phyloP scores from a whole-genome alignment of 1,140 invertebrate genomes.

The Drosophila sechellia region DNA sequence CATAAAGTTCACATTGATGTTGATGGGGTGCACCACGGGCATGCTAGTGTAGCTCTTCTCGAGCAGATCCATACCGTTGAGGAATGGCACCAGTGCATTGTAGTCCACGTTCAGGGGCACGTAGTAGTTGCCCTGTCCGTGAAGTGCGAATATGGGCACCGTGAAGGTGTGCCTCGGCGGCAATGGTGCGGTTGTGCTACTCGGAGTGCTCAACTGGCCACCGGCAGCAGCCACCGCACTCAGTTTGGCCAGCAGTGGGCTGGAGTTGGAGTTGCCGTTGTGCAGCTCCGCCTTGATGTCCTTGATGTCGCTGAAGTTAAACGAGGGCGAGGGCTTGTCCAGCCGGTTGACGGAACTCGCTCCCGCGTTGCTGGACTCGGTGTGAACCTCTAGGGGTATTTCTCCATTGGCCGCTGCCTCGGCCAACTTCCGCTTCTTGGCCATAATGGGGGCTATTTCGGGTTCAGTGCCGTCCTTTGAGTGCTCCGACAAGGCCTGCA shows the following conservation, averaged over 20 bases:
- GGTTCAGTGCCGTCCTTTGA: slow-evolving; percentile 81
- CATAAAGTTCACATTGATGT: slow-evolving; percentile 94
- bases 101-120: slow-evolving; percentile 95
- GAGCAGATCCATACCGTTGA: slow-evolving; percentile 87
- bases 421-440: slow-evolving; percentile 78
- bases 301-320: slow-evolving; percentile 72
- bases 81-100: slow-evolving; percentile 89
- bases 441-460: slow-evolving; percentile 79
- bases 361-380: slow-evolving; percentile 24
- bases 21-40: slow-evolving; percentile 93
- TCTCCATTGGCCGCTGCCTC: slow-evolving; percentile 69
- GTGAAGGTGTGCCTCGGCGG: slow-evolving; percentile 78
- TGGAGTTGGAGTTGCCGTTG: slow-evolving; percentile 66
- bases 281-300: slow-evolving; percentile 79
- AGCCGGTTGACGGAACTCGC: slow-evolving; percentile 22
- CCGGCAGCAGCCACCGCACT: slow-evolving; percentile 25
- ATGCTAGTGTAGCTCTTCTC: slow-evolving; percentile 85
- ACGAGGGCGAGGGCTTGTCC: slow-evolving; percentile 62
- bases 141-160: slow-evolving; percentile 92
- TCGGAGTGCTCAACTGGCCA: slow-evolving; percentile 64
- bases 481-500: slow-evolving; percentile 78
- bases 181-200: slow-evolving; percentile 75
- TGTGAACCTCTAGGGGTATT: slow-evolving; percentile 49
- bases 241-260: slow-evolving; percentile 57
- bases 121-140: slow-evolving; percentile 95